Evolutionary conservation across 2,113 vertebrate genomes (phyloP).

Genomic region (Sphyrna mokarran): DNA sequence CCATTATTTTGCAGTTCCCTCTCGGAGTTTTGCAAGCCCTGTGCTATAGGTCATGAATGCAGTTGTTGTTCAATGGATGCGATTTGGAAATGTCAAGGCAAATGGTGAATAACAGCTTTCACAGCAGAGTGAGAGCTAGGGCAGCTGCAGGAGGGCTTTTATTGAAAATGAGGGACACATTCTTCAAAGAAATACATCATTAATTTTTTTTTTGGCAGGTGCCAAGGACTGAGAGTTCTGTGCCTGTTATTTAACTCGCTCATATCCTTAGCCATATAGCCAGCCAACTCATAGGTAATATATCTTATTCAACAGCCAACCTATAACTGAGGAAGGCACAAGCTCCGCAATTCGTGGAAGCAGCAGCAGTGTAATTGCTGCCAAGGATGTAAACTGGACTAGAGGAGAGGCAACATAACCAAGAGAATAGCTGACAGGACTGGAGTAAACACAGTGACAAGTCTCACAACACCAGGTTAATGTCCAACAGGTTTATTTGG

Average conservation of each 20-base stretch:
- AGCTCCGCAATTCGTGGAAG: neutral
- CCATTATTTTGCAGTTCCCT: slow-evolving; percentile 3
- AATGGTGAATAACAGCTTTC: slow-evolving; percentile 7
- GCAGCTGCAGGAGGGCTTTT: too few species aligned
- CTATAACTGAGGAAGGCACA: neutral
- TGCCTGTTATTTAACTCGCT: neutral
- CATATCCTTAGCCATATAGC: neutral
- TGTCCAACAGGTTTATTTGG: too few species aligned
- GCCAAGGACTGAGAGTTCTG: neutral
- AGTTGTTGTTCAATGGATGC: neutral
- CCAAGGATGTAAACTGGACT: neutral
- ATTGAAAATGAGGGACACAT: neutral
- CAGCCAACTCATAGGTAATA: neutral
- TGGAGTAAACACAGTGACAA: neutral
- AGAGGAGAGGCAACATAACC: neutral
- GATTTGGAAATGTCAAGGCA: slow-evolving; percentile 22
- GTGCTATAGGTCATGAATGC: neutral
- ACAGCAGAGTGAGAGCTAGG: neutral
- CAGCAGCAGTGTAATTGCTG: neutral
- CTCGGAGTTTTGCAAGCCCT: neutral
- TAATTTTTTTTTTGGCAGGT: neutral
- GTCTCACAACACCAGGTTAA: too few species aligned
- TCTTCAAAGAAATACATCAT: slow-evolving; percentile 12
- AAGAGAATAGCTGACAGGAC: neutral
- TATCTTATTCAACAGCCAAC: neutral